Evolutionary conservation across 2,888 invertebrate species (phyloP), one percentile per base, ranked within the genome.

Genomic region (Diabrotica balteata): DNA sequence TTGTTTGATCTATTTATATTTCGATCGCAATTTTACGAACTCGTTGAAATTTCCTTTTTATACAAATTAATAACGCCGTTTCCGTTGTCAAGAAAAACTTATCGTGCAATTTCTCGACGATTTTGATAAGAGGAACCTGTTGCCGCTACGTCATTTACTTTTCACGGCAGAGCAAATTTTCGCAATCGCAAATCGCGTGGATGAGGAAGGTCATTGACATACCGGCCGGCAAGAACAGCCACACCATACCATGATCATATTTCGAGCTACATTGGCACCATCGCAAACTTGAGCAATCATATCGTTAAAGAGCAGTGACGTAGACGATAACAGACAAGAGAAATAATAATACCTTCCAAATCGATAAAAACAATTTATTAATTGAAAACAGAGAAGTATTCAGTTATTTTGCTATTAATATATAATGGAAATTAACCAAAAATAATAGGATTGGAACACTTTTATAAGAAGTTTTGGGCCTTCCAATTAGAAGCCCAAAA

Each of bases 151-250:
- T 45, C 11, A 17, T 43, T 60, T 59, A 43, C 47, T 50, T 61
- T 53, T 61, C 9, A 17, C 44, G 44, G 8, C 52, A 61, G 61
- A 52, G 46, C 52, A 61, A 43, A 53, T 61, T 52, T 53, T 52
- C 45, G 52, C 61, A 52, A 61, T 53, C 52, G 52, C 61, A 45
- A 42, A 51, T 45, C 11, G 61, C 10, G 22, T 42, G 52, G 45
- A 51, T 51, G 17, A 22, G 17, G 44, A 45, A n/a, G 61, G 61
- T 61, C 61, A 53, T 44, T 61, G 61, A 61, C 61, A 61, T 22
- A 61, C 61, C 61, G 61, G 61, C 61, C 61, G 61, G 61, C 53
- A 61, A 43, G 8, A 43, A 32, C 32, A 32, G 32, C 32, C 32
- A 32, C 32, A 32, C 32, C 32, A 32, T 32, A 60, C 50, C 59